Evolutionary conservation across 2,113 vertebrate genomes (phyloP).

Genomic region (Melospiza melodia): DNA sequence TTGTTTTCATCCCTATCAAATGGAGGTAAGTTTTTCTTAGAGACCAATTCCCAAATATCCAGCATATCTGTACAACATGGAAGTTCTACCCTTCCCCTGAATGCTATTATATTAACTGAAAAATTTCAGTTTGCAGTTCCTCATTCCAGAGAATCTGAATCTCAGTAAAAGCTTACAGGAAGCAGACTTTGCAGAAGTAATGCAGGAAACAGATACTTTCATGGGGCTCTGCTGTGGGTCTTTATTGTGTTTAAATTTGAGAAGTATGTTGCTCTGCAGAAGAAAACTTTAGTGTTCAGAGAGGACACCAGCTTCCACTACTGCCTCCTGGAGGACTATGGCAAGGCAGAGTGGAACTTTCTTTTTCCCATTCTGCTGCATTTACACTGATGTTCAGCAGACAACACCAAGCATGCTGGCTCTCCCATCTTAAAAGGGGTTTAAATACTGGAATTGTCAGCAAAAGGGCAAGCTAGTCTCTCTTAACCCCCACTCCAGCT

Average conservation of each 20-base stretch:
- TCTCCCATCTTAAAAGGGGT: background rate
- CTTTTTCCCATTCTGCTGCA: background rate
- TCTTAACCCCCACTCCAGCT: background rate
- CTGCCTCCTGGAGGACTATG: background rate
- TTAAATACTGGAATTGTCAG: background rate
- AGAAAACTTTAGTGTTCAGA: background rate
- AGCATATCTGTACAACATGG: fast-evolving
- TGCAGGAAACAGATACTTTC: background rate
- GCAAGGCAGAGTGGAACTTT: background rate
- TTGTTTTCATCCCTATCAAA: background rate
- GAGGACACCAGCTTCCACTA: background rate
- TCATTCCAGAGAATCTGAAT: background rate
- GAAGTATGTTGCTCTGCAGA: background rate
- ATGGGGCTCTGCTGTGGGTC: background rate
- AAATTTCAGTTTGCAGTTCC: background rate
- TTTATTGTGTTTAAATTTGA: background rate
- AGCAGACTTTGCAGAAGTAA: background rate
- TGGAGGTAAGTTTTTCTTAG: background rate
- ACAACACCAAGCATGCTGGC: fast-evolving
- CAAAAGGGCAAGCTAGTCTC: background rate
- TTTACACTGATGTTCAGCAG: background rate
- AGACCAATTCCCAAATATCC: background rate
- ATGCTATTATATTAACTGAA: background rate
- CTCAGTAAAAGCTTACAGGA: background rate
- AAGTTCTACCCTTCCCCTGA: background rate